These are phyloP conservation scores for Rhabdornis inornatus DNA, from an alignment of 2,113 vertebrate genomes.

Conservation along the genomic window DNA sequence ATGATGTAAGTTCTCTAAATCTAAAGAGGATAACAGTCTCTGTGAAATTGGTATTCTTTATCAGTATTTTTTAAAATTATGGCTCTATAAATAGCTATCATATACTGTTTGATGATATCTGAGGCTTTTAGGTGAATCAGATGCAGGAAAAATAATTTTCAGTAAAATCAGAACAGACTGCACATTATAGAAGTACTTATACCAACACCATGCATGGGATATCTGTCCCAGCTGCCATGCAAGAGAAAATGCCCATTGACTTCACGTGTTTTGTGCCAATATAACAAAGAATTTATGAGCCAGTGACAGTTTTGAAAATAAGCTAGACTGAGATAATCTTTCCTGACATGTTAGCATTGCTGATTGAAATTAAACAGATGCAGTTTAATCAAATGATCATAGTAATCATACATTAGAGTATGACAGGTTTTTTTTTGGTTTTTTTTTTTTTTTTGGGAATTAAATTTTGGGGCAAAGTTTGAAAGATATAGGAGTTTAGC, in stretches of 20 bases:
- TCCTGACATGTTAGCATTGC: background rate
- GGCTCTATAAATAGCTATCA: background rate
- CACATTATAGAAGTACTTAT: background rate
- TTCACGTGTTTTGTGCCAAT: background rate
- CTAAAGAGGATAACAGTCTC: background rate
- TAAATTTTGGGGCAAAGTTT: background rate
- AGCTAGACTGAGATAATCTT: background rate
- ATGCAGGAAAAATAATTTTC: background rate
- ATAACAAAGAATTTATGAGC: background rate
- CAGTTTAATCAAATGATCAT: background rate
- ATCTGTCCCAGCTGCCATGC: background rate
- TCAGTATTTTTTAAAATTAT: conserved; percentile 14
- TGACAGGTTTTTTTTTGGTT: background rate
- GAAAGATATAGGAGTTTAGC: background rate
- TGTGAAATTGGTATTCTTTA: conserved; percentile 36
- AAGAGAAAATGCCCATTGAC: background rate
- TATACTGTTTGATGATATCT: background rate
- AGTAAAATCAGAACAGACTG: background rate
- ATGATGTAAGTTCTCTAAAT: background rate
- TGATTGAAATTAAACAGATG: background rate
- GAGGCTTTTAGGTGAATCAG: background rate
- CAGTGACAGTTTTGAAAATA: background rate
- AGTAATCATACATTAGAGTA: background rate
- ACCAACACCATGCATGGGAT: background rate
- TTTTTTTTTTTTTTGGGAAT: background rate